Conservation (phyloP, 2,113 vertebrate genomes). For the Puntigrus tetrazona region DNA sequence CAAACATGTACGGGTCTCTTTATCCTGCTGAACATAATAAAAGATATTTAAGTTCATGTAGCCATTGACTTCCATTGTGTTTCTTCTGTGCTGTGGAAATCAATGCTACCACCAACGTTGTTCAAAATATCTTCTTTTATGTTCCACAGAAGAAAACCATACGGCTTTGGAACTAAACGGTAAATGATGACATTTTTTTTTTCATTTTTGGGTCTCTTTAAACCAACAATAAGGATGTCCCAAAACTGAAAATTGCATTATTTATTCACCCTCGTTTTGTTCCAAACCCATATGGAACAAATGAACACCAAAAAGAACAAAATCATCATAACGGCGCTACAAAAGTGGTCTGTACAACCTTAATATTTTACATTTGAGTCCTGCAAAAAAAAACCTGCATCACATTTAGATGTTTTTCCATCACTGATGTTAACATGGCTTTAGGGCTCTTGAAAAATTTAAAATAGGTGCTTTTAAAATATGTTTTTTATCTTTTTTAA, state of each 20-base stretch:
- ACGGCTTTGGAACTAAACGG: too few relatives aligned
- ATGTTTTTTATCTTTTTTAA: not conserved
- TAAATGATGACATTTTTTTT: too few relatives aligned
- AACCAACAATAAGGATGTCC: slow-evolving; percentile 15
- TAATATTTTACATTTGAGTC: not conserved
- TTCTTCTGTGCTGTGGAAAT: too few relatives aligned
- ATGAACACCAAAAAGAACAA: not conserved
- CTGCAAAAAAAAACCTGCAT: not conserved
- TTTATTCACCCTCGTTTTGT: not conserved
- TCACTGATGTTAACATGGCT: not conserved
- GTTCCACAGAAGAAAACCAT: too few relatives aligned
- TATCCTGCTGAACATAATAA: too few relatives aligned
- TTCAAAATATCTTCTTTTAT: too few relatives aligned
- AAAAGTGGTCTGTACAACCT: not conserved
- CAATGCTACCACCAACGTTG: too few relatives aligned
- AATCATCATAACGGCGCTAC: not conserved
- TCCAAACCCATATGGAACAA: not conserved
- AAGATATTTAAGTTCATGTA: too few relatives aligned
- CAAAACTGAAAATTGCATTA: not conserved
- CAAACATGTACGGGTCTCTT: not conserved
- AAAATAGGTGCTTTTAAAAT: not conserved
- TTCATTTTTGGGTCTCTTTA: not conserved
- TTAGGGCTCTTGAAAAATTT: not conserved
- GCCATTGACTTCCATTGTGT: too few relatives aligned
- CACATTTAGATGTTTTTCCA: not conserved